phyloP scores from a whole-genome alignment of 2,113 vertebrate species.

The Brevimyrus niger region DNA sequence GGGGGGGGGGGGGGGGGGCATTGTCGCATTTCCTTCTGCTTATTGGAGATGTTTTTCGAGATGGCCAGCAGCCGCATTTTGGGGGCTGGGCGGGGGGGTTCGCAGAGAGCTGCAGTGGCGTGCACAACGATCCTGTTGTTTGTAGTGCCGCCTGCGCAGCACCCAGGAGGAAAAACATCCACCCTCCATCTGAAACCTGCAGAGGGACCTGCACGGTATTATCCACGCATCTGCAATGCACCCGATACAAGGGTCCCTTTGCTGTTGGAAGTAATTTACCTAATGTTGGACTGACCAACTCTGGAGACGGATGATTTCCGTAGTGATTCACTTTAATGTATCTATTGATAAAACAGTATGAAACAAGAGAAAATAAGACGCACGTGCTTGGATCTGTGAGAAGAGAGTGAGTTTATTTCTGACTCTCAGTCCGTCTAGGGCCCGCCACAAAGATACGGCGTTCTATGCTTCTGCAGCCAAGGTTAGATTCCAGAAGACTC shows the following conservation, averaged over 20 bases:
- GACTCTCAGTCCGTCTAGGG: neutral
- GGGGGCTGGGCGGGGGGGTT: neutral
- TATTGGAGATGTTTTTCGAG: neutral
- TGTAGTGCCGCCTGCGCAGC: neutral
- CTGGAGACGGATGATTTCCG: neutral
- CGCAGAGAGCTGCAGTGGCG: neutral
- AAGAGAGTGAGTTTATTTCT: neutral
- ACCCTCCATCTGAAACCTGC: neutral
- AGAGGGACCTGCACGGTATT: neutral
- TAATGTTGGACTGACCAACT: neutral
- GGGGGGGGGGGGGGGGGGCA: neutral
- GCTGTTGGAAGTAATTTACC: neutral
- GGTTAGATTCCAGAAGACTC: neutral
- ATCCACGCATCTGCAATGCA: neutral
- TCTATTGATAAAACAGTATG: neutral
- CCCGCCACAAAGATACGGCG: neutral
- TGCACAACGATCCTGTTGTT: slow-evolving; percentile 1
- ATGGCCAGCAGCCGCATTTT: neutral
- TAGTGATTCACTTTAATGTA: neutral
- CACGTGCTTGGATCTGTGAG: neutral
- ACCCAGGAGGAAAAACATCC: neutral
- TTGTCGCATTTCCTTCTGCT: neutral
- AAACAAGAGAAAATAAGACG: neutral
- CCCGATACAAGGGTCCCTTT: neutral
- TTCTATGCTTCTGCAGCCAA: neutral